Base-by-base conservation (phyloP, 2,113 vertebrate genomes). In the Sphaerodactylus townsendi region DNA sequence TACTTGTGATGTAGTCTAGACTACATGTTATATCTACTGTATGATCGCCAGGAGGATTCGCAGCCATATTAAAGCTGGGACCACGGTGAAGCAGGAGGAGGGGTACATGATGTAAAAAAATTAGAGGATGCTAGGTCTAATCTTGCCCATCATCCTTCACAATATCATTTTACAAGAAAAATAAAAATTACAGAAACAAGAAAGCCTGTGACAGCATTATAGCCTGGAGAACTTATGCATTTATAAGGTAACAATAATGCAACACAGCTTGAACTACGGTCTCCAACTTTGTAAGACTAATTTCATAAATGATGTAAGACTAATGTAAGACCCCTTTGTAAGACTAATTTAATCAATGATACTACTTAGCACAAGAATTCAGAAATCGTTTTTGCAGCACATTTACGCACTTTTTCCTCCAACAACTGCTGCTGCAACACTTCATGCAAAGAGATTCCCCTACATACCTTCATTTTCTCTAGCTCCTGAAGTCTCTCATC, bases 401-500 rank as follows among this genome's bases (percentile, higher is more conserved):
- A 10, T 28, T 23, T 53, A 21, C 11, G n/a, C 19, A 80, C 23
- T 5, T 30, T 73, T 6, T 39, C 21, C 21, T 64, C 39, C 28
- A 6, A 13, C 30, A 74, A 41, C 11, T 46, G 62, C 74, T 64
- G 50, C 23, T 44, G 39, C 15, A n/a, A 41, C 35, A 37, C 2
- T 19, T 59, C 21, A 72, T 41, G 19, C 53, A 74, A 82, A 50
- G n/a, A 44, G 13, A 11, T 64, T 68, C 56, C 13, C 35, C 35
- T 15, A n/a, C 71, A 25, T 87, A 99, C 99, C 97, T 99, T 99
- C 56, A 97, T 98, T 92, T 98, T 99, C 88, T 99, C 98, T 86
- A 99, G 95, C 79, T 99, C 98, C 87, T 98, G 98, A 87, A 99
- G 96, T 53, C 98, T 96, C 88, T 99, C 98, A 75, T 98, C 97